Percentiles rank a stretch among this genome's conserved stretches.
Conservation (phyloP, 2,797 vertebrate species). For the Gorsachius magnificus region DNA sequence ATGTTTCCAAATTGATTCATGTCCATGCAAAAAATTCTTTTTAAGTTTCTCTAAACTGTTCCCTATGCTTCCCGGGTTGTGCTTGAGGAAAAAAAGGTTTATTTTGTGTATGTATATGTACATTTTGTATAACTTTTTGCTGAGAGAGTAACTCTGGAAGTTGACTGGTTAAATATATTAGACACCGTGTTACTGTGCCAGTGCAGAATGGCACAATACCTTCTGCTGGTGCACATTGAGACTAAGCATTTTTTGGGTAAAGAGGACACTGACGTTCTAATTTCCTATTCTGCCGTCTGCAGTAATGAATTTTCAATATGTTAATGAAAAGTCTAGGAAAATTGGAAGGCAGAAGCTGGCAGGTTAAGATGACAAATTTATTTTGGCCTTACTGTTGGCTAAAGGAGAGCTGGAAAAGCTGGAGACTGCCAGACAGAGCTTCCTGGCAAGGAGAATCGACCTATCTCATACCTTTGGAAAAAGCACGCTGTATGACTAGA, state of each 20-base stretch:
- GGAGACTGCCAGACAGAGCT: slow-evolving; percentile 1
- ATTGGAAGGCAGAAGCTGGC: slow-evolving; percentile 44
- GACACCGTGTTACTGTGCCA: accelerated
- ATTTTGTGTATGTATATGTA: neutral
- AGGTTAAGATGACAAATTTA: slow-evolving; percentile 22
- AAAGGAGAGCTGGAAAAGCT: neutral
- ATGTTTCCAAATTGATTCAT: neutral
- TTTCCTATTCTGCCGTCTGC: neutral
- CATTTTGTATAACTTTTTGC: neutral
- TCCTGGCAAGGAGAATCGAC: slow-evolving; percentile 9
- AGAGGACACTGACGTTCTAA: neutral
- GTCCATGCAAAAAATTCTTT: neutral
- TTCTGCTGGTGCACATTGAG: neutral
- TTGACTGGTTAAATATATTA: neutral
- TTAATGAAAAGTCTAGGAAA: slow-evolving; percentile 41
- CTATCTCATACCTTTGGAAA: slow-evolving; percentile 38
- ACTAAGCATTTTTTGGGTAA: neutral
- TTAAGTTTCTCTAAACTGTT: neutral
- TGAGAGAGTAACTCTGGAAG: neutral
- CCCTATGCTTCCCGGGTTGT: accelerated
- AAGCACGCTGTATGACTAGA: neutral
- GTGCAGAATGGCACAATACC: no score
- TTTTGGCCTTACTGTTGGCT: slow-evolving; percentile 26
- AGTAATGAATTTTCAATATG: slow-evolving; percentile 36
- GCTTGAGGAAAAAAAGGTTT: neutral